A percentile compares a stretch with the other conserved stretches of the same genome.
Conservation (phyloP, 35 echinoderm and acorn worm genomes). For the Lytechinus variegatus region DNA sequence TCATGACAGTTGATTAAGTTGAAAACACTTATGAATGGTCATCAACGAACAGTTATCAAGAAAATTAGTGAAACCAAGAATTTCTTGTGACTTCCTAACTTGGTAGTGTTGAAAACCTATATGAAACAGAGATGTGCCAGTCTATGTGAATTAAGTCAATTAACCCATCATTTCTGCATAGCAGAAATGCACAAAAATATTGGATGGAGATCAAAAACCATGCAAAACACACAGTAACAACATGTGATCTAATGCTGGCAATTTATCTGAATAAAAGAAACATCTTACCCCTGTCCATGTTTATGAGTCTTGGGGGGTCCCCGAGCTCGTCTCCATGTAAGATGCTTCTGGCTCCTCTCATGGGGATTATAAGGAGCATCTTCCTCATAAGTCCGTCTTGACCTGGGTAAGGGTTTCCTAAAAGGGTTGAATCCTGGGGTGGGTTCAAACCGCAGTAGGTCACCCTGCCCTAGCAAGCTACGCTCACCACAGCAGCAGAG, state of each 20-base stretch:
- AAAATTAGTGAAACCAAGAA: no score
- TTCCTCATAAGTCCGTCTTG: conserved; percentile 67
- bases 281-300: background rate
- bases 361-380: conserved; percentile 65
- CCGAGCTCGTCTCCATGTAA: conserved; percentile 81
- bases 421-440: conserved; percentile 98
- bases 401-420: conserved; percentile 65
- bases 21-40: no score
- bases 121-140: background rate
- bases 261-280: background rate
- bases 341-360: conserved; percentile 79
- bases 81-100: no score
- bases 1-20: no score
- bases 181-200: background rate
- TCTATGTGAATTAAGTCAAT: background rate
- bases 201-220: background rate
- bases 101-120: no score
- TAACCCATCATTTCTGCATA: background rate
- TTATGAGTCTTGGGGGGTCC: conserved; percentile 65
- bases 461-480: conserved; percentile 93
- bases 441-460: conserved; percentile 96
- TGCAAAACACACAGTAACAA: background rate
- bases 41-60: no score
- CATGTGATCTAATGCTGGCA: background rate
- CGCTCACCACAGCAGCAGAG: conserved; percentile 98